phyloP scores from a whole-genome alignment of 2,113 vertebrate genomes.

The Hydrochoerus hydrochaeris region DNA sequence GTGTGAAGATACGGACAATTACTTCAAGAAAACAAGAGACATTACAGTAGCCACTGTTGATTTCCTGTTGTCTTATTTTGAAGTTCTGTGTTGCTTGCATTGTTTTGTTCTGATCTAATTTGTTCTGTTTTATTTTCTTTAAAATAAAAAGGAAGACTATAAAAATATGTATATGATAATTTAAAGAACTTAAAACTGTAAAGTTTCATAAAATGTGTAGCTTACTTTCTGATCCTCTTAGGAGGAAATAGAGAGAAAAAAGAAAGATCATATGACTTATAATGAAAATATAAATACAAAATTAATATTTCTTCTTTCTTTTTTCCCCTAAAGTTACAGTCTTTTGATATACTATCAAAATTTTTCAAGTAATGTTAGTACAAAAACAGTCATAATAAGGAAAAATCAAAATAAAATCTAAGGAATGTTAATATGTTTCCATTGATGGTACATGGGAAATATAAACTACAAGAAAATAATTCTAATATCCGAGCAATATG shows the following conservation, averaged over 20 bases:
- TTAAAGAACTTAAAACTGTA: background rate
- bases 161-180: background rate
- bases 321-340: background rate
- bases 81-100: no score
- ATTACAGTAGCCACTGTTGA: no score
- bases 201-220: background rate
- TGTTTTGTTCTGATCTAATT: no score
- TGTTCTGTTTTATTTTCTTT: no score
- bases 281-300: background rate
- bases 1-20: no score
- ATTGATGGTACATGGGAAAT: background rate
- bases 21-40: no score
- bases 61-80: no score
- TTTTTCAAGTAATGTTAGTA: background rate
- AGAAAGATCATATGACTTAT: background rate
- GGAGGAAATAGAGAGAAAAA: background rate
- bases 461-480: background rate
- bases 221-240: background rate
- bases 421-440: background rate
- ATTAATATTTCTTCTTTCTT: background rate
- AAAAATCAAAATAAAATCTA: background rate
- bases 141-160: no score
- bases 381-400: background rate
- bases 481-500: background rate
- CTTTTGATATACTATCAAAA: background rate